Evolutionary conservation across 2,888 invertebrate species (phyloP), one percentile per base, ranked within the genome.

Genomic region (Oithona nana): DNA sequence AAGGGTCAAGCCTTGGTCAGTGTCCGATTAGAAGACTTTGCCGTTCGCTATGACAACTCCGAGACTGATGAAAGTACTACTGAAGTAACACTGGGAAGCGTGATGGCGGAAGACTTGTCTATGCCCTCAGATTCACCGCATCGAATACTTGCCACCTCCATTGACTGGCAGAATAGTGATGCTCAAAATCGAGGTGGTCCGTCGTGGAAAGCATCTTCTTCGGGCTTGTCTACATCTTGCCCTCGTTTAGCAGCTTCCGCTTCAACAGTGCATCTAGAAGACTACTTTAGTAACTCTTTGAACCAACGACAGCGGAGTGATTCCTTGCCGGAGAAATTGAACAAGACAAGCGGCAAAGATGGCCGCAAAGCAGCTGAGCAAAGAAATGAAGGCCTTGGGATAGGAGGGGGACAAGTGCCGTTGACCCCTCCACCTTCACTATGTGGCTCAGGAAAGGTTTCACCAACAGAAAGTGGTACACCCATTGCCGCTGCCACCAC

Each of bases 81-180:
- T 20, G 68, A 83, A 79, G 82, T 88, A 16, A 83, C 87, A 0
- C 75, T 94, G 6, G 81, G 86, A 66, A 88, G 92, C 0, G 79
- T 94, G 26, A 78, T 86, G 2, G 88, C 94, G 85, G 92, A 93
- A 72, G 93, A 94, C 74, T 77, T 93, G 2, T 79, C 86, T 6
- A 83, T 85, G 69, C 81, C 83, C 1, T 78, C 80, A 24, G 83
- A 83, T 52, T 86, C 88, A 0, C 82, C 82, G 68, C 86, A 88
- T 73, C 80, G 90, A 39, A 81, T 82, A 71, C 83, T 93, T 79
- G 86, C 93, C 72, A 81, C 84, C 65, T 88, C 87, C 0, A 81
- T 65, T 26, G 64, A 60, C 20, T n/a, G n/a, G n/a, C 30, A 74
- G 70, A 75, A 66, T 49, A 61, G 65, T 6, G 64, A 65, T n/a